Conservation (phyloP, 2,888 invertebrate species). For the Drosophila dives region DNA sequence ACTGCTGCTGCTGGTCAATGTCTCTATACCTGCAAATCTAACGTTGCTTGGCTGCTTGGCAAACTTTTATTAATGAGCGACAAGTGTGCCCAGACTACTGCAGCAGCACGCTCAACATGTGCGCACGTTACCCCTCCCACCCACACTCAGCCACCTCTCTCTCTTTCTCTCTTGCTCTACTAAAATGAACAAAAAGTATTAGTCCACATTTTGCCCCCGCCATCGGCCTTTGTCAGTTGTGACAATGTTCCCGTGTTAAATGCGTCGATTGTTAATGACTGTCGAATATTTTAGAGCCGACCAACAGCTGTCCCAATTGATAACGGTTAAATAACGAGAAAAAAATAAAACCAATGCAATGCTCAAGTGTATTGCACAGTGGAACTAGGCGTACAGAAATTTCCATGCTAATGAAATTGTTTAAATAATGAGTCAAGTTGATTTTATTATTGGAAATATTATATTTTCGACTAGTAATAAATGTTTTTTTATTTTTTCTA, state of each 20-base stretch:
- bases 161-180: neutral
- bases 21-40: constrained; percentile 77
- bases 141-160: neutral
- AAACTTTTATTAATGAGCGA: constrained; percentile 77
- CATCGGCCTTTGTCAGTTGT: constrained; percentile 8
- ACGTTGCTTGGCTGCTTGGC: constrained; percentile 58
- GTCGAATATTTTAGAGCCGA: constrained; percentile 66
- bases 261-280: constrained; percentile 60
- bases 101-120: constrained; percentile 60
- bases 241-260: constrained; percentile 34
- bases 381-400: neutral
- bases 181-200: constrained; percentile 24
- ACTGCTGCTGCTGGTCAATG: constrained; percentile 65
- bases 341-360: neutral
- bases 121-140: constrained; percentile 32
- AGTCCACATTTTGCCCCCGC: constrained; percentile 3
- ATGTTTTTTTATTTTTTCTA: neutral
- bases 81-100: constrained; percentile 70
- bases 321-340: constrained; percentile 46
- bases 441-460: neutral
- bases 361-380: constrained; percentile 27
- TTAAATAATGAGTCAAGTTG: neutral
- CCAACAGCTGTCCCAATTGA: constrained; percentile 67
- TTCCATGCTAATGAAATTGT: neutral
- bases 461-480: neutral